Evolutionary conservation across 1,140 invertebrate genomes (phyloP).

Genomic region (Galleria mellonella): DNA sequence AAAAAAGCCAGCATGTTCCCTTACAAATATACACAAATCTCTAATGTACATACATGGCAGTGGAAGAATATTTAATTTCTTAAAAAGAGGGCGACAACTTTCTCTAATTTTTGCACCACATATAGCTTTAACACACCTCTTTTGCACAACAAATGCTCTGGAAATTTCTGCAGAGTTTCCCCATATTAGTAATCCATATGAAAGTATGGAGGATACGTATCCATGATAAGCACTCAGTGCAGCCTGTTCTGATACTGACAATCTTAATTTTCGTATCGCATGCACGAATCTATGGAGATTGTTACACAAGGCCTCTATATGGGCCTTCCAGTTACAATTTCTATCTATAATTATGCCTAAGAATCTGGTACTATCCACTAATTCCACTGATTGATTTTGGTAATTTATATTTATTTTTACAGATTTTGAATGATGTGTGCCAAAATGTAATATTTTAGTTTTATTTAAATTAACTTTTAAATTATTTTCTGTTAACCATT

Average conservation of each 20-base stretch:
- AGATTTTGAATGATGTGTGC: neutral
- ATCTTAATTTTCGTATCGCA: neutral
- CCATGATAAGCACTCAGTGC: conserved; percentile 5
- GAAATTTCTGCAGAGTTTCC: conserved; percentile 5
- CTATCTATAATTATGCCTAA: neutral
- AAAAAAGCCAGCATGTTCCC: too few relatives aligned
- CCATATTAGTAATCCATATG: conserved; percentile 11
- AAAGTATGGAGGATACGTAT: conserved; percentile 9
- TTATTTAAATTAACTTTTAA: conserved; percentile 5
- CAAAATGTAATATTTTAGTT: conserved; percentile 3
- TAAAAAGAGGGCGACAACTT: neutral
- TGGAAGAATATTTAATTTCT: neutral
- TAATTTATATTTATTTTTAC: too few relatives aligned
- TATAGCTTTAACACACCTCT: neutral
- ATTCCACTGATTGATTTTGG: too few relatives aligned
- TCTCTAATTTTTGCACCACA: neutral
- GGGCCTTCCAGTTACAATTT: neutral
- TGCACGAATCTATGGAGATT: neutral
- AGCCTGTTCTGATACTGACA: neutral
- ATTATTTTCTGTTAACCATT: conserved; percentile 3
- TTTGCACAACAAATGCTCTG: neutral
- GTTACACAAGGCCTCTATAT: neutral
- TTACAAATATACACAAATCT: too few relatives aligned
- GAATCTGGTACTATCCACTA: neutral
- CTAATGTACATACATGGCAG: too few relatives aligned